A percentile compares a stretch with the other conserved stretches of the same genome.
Conservation (phyloP, 2,797 vertebrate genomes). For the Catharus ustulatus region DNA sequence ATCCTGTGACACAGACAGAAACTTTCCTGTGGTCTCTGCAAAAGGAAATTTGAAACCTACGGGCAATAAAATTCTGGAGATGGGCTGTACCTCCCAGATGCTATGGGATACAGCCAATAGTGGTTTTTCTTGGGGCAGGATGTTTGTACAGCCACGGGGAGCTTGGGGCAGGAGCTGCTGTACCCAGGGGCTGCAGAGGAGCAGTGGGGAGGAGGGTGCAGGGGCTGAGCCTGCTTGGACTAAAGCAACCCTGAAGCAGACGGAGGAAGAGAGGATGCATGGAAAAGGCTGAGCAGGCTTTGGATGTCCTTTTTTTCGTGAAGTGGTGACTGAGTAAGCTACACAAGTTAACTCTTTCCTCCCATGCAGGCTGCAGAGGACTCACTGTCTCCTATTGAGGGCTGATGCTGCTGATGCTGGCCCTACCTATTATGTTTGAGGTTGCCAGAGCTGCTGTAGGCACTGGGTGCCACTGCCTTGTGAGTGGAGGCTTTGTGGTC, state of each 20-base stretch:
- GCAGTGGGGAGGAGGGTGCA: background rate
- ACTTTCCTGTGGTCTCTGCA: background rate
- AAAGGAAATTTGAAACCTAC: background rate
- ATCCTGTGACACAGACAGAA: background rate
- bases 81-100: background rate
- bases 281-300: background rate
- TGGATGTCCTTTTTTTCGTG: background rate
- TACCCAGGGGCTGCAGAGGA: background rate
- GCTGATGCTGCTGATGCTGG: background rate
- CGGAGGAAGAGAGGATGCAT: background rate
- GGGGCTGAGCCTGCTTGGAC: background rate
- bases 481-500: background rate
- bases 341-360: background rate
- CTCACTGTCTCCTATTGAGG: background rate
- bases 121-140: background rate
- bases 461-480: background rate
- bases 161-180: background rate
- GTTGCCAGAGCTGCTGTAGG: background rate
- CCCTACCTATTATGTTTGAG: rapidly evolving
- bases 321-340: background rate
- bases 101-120: rapidly evolving
- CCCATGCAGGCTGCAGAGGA: background rate
- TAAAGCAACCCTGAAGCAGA: background rate
- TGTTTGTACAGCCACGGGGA: background rate
- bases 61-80: background rate